phyloP scores from a whole-genome alignment of 53 echinoderm and acorn worm genomes.

The Holothuria scabra region DNA sequence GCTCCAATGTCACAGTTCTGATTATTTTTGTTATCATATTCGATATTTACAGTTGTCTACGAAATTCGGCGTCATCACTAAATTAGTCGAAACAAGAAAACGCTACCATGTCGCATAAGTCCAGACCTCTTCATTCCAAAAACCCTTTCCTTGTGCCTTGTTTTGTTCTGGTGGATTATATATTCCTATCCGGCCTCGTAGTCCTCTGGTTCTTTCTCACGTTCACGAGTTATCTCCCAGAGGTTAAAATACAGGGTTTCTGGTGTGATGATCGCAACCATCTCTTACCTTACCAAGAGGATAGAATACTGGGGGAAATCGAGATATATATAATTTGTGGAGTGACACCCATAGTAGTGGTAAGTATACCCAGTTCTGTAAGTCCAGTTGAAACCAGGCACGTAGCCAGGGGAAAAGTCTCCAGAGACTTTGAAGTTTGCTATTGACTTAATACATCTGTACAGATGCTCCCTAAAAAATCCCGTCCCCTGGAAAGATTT shows the following conservation, averaged over 20 bases:
- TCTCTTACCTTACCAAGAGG: slow-evolving; percentile 70
- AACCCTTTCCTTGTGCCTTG: slow-evolving; percentile 81
- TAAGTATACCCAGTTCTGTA: background rate
- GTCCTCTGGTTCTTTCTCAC: slow-evolving; percentile 84
- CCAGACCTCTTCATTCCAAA: slow-evolving; percentile 29
- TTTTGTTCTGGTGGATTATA: slow-evolving; percentile 82
- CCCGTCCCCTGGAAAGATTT: no score
- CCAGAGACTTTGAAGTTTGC: no score
- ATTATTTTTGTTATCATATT: no score
- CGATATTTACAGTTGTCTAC: no score
- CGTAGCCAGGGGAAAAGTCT: no score
- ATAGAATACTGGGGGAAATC: slow-evolving; percentile 57
- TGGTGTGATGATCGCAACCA: slow-evolving; percentile 71
- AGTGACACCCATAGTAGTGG: slow-evolving; percentile 47
- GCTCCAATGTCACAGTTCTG: no score
- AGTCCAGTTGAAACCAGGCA: background rate
- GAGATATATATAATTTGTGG: slow-evolving; percentile 70
- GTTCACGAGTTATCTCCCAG: slow-evolving; percentile 76
- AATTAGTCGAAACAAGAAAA: no score
- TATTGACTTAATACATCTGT: no score
- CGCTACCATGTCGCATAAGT: background rate
- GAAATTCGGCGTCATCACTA: no score
- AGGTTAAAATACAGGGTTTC: slow-evolving; percentile 56
- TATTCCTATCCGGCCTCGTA: slow-evolving; percentile 77
- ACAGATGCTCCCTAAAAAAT: no score